phyloP scores from a whole-genome alignment of 1,140 invertebrate genomes.

The Druon quercuslanigerum region DNA sequence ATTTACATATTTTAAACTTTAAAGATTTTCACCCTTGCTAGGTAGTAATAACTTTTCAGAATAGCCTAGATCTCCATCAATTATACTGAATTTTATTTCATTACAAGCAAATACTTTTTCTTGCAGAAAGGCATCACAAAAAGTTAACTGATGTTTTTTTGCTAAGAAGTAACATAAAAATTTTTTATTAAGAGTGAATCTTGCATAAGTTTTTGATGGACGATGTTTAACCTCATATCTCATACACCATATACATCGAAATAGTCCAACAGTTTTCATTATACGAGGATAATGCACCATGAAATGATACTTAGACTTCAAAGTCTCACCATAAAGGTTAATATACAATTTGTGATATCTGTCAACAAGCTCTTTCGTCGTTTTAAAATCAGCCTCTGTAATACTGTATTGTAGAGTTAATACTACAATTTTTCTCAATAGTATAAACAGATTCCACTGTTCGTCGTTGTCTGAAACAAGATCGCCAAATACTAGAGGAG shows the following conservation, averaged over 20 bases:
- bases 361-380: constrained; percentile 43
- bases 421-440: constrained; percentile 44
- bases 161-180: constrained; percentile 51
- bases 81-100: constrained; percentile 24
- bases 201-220: constrained; percentile 46
- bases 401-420: constrained; percentile 36
- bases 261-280: constrained; percentile 48
- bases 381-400: constrained; percentile 37
- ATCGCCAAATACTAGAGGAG: constrained; percentile 47
- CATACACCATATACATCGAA: constrained; percentile 52
- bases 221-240: constrained; percentile 55
- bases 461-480: constrained; percentile 40
- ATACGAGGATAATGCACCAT: constrained; percentile 53
- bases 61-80: background rate
- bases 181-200: constrained; percentile 38
- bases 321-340: constrained; percentile 39
- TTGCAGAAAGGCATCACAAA: too few relatives aligned
- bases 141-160: constrained; percentile 51
- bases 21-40: background rate
- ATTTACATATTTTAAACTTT: constrained; percentile 5
- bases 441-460: constrained; percentile 46
- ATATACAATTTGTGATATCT: constrained; percentile 48
- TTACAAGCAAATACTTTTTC: constrained; percentile 33
- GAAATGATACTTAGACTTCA: constrained; percentile 57
- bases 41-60: background rate